Evolutionary conservation across 2,113 vertebrate species (phyloP), one percentile per base, ranked within the genome.

Genomic region (Mastomys natalensis): DNA sequence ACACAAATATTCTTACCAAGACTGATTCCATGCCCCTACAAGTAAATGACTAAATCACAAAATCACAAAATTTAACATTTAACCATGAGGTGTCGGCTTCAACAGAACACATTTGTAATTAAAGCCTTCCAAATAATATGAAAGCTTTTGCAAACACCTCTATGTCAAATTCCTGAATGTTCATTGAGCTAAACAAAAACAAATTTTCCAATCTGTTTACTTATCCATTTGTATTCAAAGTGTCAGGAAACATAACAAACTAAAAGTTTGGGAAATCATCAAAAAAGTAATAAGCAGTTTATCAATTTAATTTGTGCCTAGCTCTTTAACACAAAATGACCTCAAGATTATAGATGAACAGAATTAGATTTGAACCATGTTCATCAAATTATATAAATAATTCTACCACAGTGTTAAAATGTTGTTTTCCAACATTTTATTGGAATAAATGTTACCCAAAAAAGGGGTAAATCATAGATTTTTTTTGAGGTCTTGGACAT

Each of bases 221-320:
- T 43, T 78, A 29, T 81, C 24, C 66, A 87, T 11, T 90, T 91
- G 26, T 66, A 70, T 81, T 74, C 34, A 22, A 37, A 37, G 66
- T 68, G 74, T 88, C 37, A 85, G 31, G 45, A 90, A 82, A 29
- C 13, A 55, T 48, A 89, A 26, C 16, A 82, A 68, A 43, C 51
- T 87, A 78, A 78, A 88, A 40, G 0, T 91, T 70, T 80, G 15
- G 90, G 8, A 90, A 87, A 70, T 81, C 31, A 66, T 6, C 82
- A n/a, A 89, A 64, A 95, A 84, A 40, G 74, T 29, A 94, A 45
- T n/a, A 60, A 89, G 73, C n/a, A 64, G 9, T 40, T 84, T 87
- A 37, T 58, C 24, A 64, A n/a, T 43, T 73, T 62, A 91, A 85
- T 74, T 91, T 78, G 85, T 85, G 51, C 2, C 3, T 91, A 37